Percentiles rank a stretch among this genome's conserved stretches.
phyloP scores from a whole-genome alignment of 1,140 invertebrate species.

The Cydia strobilella region DNA sequence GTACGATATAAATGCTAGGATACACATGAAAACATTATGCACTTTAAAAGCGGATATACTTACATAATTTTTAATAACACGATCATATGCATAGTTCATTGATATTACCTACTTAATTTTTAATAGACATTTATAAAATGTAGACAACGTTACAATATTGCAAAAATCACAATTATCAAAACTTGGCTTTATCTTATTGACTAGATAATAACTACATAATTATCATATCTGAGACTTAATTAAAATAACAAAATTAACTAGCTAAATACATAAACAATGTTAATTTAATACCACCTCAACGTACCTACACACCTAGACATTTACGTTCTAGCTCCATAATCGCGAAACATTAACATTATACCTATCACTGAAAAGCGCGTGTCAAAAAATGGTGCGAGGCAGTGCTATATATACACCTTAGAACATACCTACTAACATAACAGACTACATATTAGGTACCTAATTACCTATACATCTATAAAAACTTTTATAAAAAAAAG shows the following conservation, averaged over 20 bases:
- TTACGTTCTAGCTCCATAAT: neutral
- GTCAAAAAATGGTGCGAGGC: too few species aligned
- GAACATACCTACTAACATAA: too few species aligned
- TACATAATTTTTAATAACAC: neutral
- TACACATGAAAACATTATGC: neutral
- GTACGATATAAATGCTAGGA: neutral
- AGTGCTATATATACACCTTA: too few species aligned
- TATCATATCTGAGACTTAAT: neutral
- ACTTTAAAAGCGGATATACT: constrained; percentile 5
- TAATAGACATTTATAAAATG: constrained; percentile 17
- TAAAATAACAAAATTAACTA: neutral
- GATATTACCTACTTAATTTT: neutral
- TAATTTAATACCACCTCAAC: neutral
- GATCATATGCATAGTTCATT: constrained; percentile 14
- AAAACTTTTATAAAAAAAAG: too few species aligned
- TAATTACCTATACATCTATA: too few species aligned
- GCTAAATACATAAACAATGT: neutral
- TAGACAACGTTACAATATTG: constrained; percentile 20
- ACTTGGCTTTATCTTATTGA: constrained; percentile 7
- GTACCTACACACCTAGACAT: too few species aligned
- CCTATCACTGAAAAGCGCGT: too few species aligned
- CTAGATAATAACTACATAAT: neutral
- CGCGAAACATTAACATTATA: neutral
- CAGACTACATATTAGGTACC: too few species aligned
- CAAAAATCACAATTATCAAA: constrained; percentile 28